A percentile compares a stretch with the other conserved stretches of the same genome.
phyloP scores from a whole-genome alignment of 2,113 vertebrate species.

The Ardeotis arabs region DNA sequence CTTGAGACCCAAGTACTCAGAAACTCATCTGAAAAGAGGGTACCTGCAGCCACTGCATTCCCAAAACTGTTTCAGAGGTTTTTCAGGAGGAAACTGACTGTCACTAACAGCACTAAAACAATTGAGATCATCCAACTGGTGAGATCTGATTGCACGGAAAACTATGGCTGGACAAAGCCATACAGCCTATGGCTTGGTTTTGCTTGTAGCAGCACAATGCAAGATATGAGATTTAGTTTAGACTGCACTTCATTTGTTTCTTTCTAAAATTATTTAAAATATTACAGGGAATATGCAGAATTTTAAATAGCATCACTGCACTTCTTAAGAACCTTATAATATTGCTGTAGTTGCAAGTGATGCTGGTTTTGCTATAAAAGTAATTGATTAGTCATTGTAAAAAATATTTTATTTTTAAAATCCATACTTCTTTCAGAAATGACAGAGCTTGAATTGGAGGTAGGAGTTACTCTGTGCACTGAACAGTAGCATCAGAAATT shows the following conservation, averaged over 20 bases:
- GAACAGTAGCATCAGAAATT: not conserved
- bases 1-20: not conserved
- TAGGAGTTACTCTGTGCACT: not conserved
- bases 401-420: not conserved
- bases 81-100: not conserved
- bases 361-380: not conserved
- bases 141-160: not conserved
- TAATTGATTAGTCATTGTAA: not conserved
- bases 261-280: not conserved
- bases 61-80: not conserved
- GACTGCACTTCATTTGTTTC: not conserved
- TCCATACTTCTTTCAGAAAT: not conserved
- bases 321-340: not conserved
- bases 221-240: not conserved
- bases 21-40: not conserved
- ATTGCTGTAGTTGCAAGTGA: not conserved
- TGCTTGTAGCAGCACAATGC: not conserved
- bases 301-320: not conserved
- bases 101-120: not conserved
- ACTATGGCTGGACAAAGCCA: not conserved
- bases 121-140: not conserved
- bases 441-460: not conserved
- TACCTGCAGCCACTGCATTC: not conserved
- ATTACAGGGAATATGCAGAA: not conserved
- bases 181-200: accelerated